Evolutionary conservation across 2,797 vertebrate genomes (phyloP).

Genomic region (Leucoraja ocellata): DNA sequence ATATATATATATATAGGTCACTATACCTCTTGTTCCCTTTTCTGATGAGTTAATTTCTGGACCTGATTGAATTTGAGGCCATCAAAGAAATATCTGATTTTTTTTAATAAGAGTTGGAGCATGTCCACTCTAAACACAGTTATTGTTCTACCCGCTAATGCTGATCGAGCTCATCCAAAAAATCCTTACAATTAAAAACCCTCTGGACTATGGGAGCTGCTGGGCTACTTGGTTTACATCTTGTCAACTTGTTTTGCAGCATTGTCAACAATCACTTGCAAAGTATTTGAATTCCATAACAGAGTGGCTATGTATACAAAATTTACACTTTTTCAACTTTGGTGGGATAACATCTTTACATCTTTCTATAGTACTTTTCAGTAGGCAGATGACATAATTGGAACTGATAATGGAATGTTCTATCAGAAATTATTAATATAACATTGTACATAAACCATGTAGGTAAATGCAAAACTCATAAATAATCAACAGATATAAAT

Average conservation of each 20-base stretch:
- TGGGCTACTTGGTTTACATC: not conserved
- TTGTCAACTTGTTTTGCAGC: not conserved
- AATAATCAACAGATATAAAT: too few species aligned
- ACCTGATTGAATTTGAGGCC: not conserved
- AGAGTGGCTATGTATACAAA: not conserved
- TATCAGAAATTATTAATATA: too few species aligned
- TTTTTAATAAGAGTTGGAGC: not conserved
- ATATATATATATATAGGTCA: too few species aligned
- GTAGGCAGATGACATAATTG: too few species aligned
- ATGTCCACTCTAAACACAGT: not conserved
- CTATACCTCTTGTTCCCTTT: not conserved
- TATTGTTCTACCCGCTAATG: not conserved
- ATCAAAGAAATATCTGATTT: not conserved
- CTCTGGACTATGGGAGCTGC: not conserved
- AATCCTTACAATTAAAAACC: not conserved
- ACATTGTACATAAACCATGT: too few species aligned
- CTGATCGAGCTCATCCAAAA: not conserved
- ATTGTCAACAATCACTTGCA: not conserved
- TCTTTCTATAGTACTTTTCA: too few species aligned
- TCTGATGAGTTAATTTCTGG: not conserved
- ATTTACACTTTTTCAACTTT: not conserved
- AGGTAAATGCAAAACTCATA: too few species aligned
- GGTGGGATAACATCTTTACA: too few species aligned
- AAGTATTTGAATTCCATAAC: not conserved
- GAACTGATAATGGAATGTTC: too few species aligned